Base-by-base conservation (phyloP, 2,113 vertebrate genomes). In the Cephalopterus ornatus region DNA sequence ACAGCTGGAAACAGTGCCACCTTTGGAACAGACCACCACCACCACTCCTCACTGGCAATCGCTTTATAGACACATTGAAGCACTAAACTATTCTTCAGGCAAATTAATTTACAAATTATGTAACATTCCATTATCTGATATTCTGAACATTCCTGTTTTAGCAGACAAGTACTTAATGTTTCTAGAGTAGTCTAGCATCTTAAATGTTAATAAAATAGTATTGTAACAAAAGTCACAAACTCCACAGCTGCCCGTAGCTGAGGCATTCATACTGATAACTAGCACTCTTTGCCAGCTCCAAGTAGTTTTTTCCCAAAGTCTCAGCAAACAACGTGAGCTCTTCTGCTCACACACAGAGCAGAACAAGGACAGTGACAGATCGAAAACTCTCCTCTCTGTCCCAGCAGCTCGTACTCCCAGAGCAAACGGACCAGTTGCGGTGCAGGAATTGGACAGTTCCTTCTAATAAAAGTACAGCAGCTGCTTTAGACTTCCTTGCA, bases 71-170 rank as follows among this genome's bases (percentile, higher is more conserved):
- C 44, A 28, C 30, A 12, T 17, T 33, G 44, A 84, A 96, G 42
- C 11, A 50, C 30, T 46, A 65, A 21, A 23, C 27, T 81, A 76
- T 46, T 61, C 65, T 79, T 52, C 44, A 63, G 86, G 71, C 55
- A 87, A 94, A 92, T 85, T 77, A 80, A 67, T 67, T 81, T 92
- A 76, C 47, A 74, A 85, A 66, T 77, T 22, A 56, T 41, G 24
- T 26, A 67, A 71, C 16, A 30, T 77, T 77, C 35, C 44, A 33
- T 91, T 79, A 14, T 35, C 4, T 8, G 85, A 61, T 50, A 62
- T 21, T 44, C 62, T 85, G 59, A 59, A 63, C 77, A 66, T 49
- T 55, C 41, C 66, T 53, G 18, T 10, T 81, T 73, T 49, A 63
- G 55, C 42, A 75, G 2, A 1, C 5, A 44, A 53, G 50, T 59